A percentile compares a stretch with the other conserved stretches of the same genome.
Conservation (phyloP, 2,113 vertebrate genomes). For the Pseudonaja textilis region DNA sequence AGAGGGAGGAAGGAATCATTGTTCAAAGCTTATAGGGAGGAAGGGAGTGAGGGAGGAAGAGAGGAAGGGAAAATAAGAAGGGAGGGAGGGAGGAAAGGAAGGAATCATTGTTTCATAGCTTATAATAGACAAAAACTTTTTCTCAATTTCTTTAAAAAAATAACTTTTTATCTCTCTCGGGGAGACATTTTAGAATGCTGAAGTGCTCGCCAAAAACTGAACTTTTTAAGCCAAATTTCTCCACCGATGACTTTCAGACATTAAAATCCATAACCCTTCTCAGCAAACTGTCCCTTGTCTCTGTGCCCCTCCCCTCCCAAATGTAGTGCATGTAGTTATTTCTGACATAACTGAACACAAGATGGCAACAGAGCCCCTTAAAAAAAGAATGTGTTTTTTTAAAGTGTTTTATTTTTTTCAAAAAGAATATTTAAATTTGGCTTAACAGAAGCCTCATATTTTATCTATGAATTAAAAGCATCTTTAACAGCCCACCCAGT, state of each 20-base stretch:
- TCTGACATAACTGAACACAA: constrained; percentile 39
- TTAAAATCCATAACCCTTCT: neutral
- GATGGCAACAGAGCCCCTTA: constrained; percentile 69
- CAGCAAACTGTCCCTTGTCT: neutral
- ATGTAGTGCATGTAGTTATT: neutral
- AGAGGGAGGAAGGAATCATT: no score
- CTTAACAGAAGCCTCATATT: constrained; percentile 22
- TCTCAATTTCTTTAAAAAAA: neutral
- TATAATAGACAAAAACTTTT: neutral
- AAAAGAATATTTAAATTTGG: neutral
- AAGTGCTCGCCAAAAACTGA: neutral
- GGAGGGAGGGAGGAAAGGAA: neutral
- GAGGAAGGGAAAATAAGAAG: no score
- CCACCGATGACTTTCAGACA: neutral
- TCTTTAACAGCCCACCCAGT: constrained; percentile 39
- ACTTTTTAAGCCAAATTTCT: neutral
- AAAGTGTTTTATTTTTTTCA: neutral
- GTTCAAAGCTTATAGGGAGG: no score
- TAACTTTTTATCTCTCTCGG: neutral
- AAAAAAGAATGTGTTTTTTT: constrained; percentile 18
- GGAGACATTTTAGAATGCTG: neutral
- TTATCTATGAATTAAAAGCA: constrained; percentile 38
- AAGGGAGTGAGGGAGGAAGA: neutral
- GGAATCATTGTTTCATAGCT: neutral
- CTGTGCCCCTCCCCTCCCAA: neutral